Evolutionary conservation across 2,888 invertebrate genomes (phyloP), one percentile per base, ranked within the genome.

Genomic region (Leptothorax acervorum): DNA sequence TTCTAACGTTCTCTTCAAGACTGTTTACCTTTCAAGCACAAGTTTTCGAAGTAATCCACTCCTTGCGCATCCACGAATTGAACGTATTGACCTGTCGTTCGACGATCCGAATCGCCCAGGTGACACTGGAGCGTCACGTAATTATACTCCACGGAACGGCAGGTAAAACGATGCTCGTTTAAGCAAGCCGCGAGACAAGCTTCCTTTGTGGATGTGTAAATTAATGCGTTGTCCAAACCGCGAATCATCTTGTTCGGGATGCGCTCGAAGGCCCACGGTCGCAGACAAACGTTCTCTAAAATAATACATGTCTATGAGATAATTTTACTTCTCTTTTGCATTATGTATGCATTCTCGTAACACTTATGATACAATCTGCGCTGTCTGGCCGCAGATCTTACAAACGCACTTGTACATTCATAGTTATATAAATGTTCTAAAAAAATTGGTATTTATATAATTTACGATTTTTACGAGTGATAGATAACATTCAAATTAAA

Each of bases 131-230:
- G 97, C 85, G 98, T 98, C 86, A 98, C 97, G 95, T 99, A 99
- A 95, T 99, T 98, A 95, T 99, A 99, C 95, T 99, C 98, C 57
- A 98, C 98, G 0, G 98, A 98, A 11, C 99, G 97, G 93, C 99
- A 99, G 18, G 97, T 97, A 95, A 99, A 99, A 78, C 98, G 97
- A 95, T 98, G 98, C 97, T 99, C 99, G 94, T 98, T 98, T 78
- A 99, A 96, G 94, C 99, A 99, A 60, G 99, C 98, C 42, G 98
- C 98, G 45, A 99, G 96, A 93, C 99, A 99, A 85, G 98, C 98
- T 95, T 99, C 99, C 95, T 99, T 99, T 83, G 98, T 98, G 70
- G 98, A 98, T 1, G 98, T 98, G 95, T 98, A 99, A 94, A 99
- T 98, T 86, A 98, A 96, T 55, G 98, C 98, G 93, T 98, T 98